Percentiles rank a stretch among this genome's conserved stretches.
phyloP scores from a whole-genome alignment of 2,113 vertebrate species.

The Brachirus orientalis region DNA sequence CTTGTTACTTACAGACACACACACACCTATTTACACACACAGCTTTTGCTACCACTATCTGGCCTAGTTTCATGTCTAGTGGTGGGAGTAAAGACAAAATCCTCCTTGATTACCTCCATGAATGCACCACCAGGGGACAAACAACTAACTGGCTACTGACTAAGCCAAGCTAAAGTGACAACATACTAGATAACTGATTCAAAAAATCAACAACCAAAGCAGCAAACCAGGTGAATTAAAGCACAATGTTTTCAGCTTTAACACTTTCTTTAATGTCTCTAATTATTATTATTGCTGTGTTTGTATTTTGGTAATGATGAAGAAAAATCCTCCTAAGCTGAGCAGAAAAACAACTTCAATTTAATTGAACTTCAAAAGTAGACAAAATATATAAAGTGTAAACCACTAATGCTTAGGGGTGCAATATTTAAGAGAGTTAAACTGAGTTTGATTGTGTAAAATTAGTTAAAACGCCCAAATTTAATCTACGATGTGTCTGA shows the following conservation, averaged over 20 bases:
- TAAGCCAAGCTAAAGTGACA: conserved; percentile 50
- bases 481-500: no score
- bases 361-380: no score
- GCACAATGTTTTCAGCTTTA: background rate
- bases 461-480: no score
- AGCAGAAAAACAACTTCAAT: no score
- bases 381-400: no score
- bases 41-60: conserved; percentile 61
- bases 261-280: no score
- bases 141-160: conserved; percentile 62
- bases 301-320: no score
- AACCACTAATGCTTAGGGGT: no score
- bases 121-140: conserved; percentile 73
- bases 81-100: conserved; percentile 75
- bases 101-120: conserved; percentile 73
- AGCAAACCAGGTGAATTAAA: conserved; percentile 26
- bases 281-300: no score
- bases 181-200: conserved; percentile 13
- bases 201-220: conserved; percentile 20
- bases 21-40: conserved; percentile 37
- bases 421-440: no score
- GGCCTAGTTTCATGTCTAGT: conserved; percentile 80
- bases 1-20: conserved; percentile 61
- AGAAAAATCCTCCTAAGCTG: no score
- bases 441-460: no score